Percentiles rank a stretch among this genome's conserved stretches.
These are phyloP conservation scores for Stictocephala bisonia DNA, from an alignment of 2,888 invertebrate species.

Conservation along the genomic window DNA sequence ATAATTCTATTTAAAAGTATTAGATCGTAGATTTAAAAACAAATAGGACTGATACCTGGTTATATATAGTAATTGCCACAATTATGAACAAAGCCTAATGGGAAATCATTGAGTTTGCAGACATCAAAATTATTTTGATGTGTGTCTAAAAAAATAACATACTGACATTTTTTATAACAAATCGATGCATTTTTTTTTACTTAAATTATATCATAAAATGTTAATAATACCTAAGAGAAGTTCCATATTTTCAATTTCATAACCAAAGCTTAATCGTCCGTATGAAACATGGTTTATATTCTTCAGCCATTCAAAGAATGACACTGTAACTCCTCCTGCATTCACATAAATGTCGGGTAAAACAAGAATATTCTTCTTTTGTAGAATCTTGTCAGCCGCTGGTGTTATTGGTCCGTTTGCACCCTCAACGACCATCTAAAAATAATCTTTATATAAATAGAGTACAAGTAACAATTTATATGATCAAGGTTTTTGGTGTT, in stretches of 20 bases:
- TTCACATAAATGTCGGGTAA: constrained; percentile 83
- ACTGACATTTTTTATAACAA: no score
- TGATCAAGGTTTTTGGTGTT: no score
- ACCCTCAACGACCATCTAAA: constrained; percentile 85
- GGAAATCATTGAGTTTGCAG: no score
- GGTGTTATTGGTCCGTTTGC: constrained; percentile 94
- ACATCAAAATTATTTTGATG: no score
- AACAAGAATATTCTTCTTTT: constrained; percentile 78
- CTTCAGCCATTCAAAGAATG: constrained; percentile 93
- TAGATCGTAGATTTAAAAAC: no score
- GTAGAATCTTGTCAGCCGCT: constrained; percentile 81
- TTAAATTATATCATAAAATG: background rate
- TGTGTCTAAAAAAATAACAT: no score
- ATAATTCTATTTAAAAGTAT: no score
- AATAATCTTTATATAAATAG: constrained; percentile 49
- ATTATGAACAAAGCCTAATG: no score
- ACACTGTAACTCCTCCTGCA: constrained; percentile 91
- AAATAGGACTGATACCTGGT: no score
- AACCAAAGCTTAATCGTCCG: constrained; percentile 87
- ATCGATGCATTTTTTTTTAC: no score
- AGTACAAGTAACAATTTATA: no score
- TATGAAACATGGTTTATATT: constrained; percentile 91
- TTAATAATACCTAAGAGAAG: constrained; percentile 75
- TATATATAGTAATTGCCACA: no score
- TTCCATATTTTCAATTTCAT: constrained; percentile 86